Percentiles rank a stretch among this genome's conserved stretches.
phyloP scores from a whole-genome alignment of 2,113 vertebrate species.

The Furnarius figulus region DNA sequence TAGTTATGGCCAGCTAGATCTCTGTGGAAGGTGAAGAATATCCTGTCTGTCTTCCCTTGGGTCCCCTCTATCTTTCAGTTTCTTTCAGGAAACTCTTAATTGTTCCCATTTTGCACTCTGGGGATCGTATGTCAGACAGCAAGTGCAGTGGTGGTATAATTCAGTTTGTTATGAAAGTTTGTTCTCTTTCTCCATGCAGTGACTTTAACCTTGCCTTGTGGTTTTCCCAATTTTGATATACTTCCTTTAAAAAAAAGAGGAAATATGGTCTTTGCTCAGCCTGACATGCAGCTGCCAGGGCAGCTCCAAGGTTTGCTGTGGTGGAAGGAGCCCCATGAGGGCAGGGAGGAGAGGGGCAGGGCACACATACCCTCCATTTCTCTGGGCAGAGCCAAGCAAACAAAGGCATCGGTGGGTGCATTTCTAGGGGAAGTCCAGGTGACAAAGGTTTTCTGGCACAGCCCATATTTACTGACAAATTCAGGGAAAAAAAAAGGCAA shows the following conservation, averaged over 20 bases:
- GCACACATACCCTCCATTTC: accelerated
- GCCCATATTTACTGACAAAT: neutral
- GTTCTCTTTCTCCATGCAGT: neutral
- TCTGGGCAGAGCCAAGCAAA: neutral
- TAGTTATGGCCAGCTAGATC: neutral
- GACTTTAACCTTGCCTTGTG: neutral
- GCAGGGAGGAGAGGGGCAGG: neutral
- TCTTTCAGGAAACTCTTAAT: neutral
- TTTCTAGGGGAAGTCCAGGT: neutral
- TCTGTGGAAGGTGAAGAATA: neutral
- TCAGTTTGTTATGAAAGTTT: neutral
- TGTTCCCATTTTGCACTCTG: neutral
- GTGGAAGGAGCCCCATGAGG: neutral
- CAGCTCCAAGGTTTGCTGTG: neutral
- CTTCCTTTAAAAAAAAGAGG: neutral
- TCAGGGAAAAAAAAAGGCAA: accelerated
- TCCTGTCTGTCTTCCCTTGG: neutral
- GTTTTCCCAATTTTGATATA: neutral
- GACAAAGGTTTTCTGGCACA: neutral
- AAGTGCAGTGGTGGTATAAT: neutral
- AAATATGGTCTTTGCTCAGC: neutral
- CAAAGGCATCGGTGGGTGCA: neutral
- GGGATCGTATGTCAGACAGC: neutral
- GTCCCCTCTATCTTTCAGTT: neutral
- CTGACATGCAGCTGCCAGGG: neutral